These are phyloP conservation scores for Ophioninae sp. DNA, from an alignment of 2,888 invertebrate species.

Conservation along the genomic window DNA sequence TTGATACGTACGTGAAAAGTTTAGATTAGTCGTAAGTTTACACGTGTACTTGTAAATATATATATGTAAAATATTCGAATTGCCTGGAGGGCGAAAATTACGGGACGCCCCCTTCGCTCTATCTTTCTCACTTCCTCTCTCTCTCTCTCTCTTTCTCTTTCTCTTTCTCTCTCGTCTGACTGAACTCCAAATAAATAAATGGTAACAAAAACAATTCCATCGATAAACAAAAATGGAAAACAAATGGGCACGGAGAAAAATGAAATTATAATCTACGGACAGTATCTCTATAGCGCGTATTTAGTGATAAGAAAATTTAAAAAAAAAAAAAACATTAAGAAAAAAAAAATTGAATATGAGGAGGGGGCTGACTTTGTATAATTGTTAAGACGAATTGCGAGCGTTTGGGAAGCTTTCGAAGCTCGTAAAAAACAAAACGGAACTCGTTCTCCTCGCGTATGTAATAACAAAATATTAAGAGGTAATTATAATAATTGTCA, in stretches of 20 bases:
- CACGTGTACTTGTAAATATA: slow-evolving; percentile 56
- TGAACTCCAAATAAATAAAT: background rate
- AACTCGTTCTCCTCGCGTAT: slow-evolving; percentile 62
- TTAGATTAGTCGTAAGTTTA: slow-evolving; percentile 33
- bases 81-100: slow-evolving; percentile 28
- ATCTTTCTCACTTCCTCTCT: too few species aligned
- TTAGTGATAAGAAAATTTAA: slow-evolving; percentile 2
- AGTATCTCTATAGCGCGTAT: background rate
- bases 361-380: slow-evolving; percentile 11
- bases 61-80: slow-evolving; percentile 36
- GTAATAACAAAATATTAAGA: slow-evolving; percentile 28
- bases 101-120: background rate
- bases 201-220: slow-evolving; percentile 27
- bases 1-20: slow-evolving; percentile 58
- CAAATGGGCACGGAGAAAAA: background rate
- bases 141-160: background rate
- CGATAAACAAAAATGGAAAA: slow-evolving; percentile 13
- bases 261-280: background rate
- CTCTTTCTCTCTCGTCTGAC: background rate
- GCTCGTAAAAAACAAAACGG: slow-evolving; percentile 58
- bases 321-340: too few species aligned
- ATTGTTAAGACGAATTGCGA: slow-evolving; percentile 39
- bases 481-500: slow-evolving; percentile 43
- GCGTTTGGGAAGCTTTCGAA: slow-evolving; percentile 52
- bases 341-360: slow-evolving; percentile 1